These are phyloP conservation scores for Hydrozoanthus tunicans DNA, from an alignment of 64 coral and sea anemone species.

Conservation along the genomic window DNA sequence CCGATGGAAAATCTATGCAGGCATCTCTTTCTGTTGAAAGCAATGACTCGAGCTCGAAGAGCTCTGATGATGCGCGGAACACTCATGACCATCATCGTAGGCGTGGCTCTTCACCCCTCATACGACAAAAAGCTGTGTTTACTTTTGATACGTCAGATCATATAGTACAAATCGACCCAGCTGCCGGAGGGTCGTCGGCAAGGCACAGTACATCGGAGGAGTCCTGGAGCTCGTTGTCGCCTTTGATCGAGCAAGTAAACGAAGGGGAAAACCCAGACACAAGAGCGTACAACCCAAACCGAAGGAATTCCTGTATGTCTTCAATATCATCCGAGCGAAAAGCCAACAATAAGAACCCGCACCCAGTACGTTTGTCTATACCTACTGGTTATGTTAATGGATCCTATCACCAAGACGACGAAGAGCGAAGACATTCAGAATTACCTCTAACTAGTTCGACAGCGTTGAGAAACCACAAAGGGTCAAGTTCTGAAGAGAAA, in stretches of 20 bases:
- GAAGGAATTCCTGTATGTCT: constrained; percentile 42
- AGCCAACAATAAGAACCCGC: constrained; percentile 18
- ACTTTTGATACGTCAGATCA: constrained; percentile 82
- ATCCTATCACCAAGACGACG: constrained; percentile 74
- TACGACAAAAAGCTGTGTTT: constrained; percentile 87
- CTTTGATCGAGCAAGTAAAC: constrained; percentile 20
- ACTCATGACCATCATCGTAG: constrained; percentile 66
- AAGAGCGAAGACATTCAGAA: constrained; percentile 18
- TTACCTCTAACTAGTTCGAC: neutral
- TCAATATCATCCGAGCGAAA: constrained; percentile 67
- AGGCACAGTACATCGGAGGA: neutral
- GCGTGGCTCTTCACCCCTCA: constrained; percentile 82
- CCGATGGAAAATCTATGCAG: neutral
- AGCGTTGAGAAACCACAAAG: neutral
- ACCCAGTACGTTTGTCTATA: neutral
- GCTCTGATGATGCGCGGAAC: constrained; percentile 74
- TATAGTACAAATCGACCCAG: constrained; percentile 30
- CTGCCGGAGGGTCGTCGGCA: neutral
- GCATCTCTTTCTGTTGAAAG: constrained; percentile 63
- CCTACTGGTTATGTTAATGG: constrained; percentile 72
- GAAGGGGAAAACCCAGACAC: constrained; percentile 6
- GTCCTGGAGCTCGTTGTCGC: constrained; percentile 40
- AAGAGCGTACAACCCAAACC: neutral
- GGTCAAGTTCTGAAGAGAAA: neutral
- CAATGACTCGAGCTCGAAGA: constrained; percentile 71